Percentiles rank a stretch among this genome's conserved stretches.
These are phyloP conservation scores for Nothoprocta pentlandii DNA, from an alignment of 2,113 vertebrate genomes.

Conservation along the genomic window DNA sequence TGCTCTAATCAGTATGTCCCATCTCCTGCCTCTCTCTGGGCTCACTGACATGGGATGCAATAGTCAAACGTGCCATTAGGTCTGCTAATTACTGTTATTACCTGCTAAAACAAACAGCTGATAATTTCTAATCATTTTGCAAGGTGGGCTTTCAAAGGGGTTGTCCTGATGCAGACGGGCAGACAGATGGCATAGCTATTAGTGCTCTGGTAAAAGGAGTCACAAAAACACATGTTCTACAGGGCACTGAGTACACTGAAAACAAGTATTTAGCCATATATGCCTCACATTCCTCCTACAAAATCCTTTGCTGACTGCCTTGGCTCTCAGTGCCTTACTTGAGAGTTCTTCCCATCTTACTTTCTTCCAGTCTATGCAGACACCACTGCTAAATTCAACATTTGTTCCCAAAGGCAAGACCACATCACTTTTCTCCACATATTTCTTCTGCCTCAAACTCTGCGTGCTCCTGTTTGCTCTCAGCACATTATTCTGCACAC, in stretches of 20 bases:
- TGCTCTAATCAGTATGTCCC: slow-evolving; percentile 13
- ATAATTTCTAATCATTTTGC: slow-evolving; percentile 63
- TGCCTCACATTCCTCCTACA: neutral
- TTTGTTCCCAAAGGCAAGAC: neutral
- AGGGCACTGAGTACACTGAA: slow-evolving; percentile 18
- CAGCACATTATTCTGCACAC: neutral
- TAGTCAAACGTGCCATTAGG: slow-evolving; percentile 63
- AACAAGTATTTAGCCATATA: slow-evolving; percentile 52
- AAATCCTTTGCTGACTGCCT: neutral
- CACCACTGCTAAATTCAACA: neutral
- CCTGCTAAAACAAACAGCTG: slow-evolving; percentile 58
- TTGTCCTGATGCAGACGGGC: slow-evolving; percentile 57
- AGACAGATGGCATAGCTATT: slow-evolving; percentile 66
- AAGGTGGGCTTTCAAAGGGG: slow-evolving; percentile 50
- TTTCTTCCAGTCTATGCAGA: neutral
- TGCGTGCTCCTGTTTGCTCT: neutral
- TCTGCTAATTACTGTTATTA: slow-evolving; percentile 65
- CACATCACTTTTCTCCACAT: neutral
- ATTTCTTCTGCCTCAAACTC: neutral
- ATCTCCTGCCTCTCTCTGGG: slow-evolving; percentile 17
- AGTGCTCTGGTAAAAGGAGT: slow-evolving; percentile 40
- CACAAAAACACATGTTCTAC: slow-evolving; percentile 38
- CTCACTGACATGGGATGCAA: slow-evolving; percentile 10
- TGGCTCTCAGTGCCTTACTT: neutral
- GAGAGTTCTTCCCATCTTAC: neutral